Conservation (phyloP, 2,888 invertebrate species). For the Drosophila subsilvestris region DNA sequence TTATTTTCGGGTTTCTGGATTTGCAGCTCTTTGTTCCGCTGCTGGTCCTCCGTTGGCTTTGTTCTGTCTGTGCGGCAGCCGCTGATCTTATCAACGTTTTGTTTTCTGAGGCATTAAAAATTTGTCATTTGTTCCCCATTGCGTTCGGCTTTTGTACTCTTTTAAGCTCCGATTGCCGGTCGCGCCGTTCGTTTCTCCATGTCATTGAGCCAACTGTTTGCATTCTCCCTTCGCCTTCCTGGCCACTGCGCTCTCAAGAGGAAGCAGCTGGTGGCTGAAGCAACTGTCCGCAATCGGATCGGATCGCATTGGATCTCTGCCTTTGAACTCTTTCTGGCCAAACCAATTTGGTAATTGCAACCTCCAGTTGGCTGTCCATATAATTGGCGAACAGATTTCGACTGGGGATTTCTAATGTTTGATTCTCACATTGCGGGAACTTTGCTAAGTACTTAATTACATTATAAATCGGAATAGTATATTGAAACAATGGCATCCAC, state of each 20-base stretch:
- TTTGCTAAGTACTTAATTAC: too few relatives aligned
- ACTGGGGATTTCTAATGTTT: neutral
- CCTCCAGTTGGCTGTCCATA: slow-evolving; percentile 13
- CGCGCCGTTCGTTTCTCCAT: too few relatives aligned
- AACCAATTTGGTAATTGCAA: slow-evolving; percentile 58
- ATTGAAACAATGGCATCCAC: neutral
- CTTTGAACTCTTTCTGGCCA: slow-evolving; percentile 17
- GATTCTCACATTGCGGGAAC: neutral
- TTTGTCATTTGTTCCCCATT: slow-evolving; percentile 71
- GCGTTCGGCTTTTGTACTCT: slow-evolving; percentile 22
- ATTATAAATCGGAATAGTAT: neutral
- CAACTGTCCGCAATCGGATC: slow-evolving; percentile 20
- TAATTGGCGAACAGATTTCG: slow-evolving; percentile 23
- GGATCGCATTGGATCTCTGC: slow-evolving; percentile 15
- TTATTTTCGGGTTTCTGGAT: slow-evolving; percentile 34
- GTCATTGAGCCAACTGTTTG: slow-evolving; percentile 39
- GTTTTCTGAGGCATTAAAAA: slow-evolving; percentile 78
- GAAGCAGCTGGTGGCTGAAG: slow-evolving; percentile 63
- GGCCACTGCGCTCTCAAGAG: slow-evolving; percentile 35
- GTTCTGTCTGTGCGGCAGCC: slow-evolving; percentile 54
- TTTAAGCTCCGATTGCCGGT: slow-evolving; percentile 42
- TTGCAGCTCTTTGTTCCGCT: slow-evolving; percentile 66
- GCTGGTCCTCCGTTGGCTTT: slow-evolving; percentile 53
- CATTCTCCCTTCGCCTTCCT: neutral
- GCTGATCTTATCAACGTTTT: slow-evolving; percentile 78